Base-by-base conservation (phyloP, 1,140 invertebrate genomes). In the Orius insidiosus region DNA sequence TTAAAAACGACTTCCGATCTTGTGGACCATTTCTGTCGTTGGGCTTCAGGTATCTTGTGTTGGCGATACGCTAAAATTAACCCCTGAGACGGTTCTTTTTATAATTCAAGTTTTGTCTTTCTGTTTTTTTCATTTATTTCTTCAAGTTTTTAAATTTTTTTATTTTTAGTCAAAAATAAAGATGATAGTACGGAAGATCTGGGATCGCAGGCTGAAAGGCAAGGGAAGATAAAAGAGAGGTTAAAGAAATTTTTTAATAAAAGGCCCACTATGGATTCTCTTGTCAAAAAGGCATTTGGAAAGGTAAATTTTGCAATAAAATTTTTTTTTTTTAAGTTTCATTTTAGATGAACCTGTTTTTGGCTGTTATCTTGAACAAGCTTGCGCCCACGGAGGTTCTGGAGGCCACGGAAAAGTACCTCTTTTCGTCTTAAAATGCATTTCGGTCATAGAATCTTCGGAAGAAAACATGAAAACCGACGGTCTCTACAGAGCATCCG, bases 291-390 rank as follows among this genome's bases (percentile, higher is more conserved):
- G 59, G 84, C 33, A 86, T 87, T 56, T 80, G 82, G 58, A 78
- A 83, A 77, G 78, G 80, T 84, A 64, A 55, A 39, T 45, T n/a
- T 5, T n/a, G n/a, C n/a, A n/a, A n/a, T 40, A 5, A 18, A 13
- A 15, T 10, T 4, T 48, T 52, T 46, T 39, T 33, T 44, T 7
- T 39, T 49, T 46, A n/a, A n/a, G n/a, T n/a, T n/a, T n/a, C n/a
- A n/a, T n/a, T n/a, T n/a, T 59, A 81, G 74, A 81, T 68, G 85
- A 87, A 60, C 75, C 81, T 14, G 79, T 89, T 0, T 92, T 93
- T 66, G 85, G 85, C 0, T 78, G 79, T 37, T 71, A 68, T 35
- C 63, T 93, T 36, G 68, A 74, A 19, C 68, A 75, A 45, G 69
- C 89, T 4, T 84, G 82, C 63, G 63, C 69, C 18, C 64, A 65